Percentiles rank a stretch among this genome's conserved stretches.
Conservation (phyloP, 1,140 invertebrate genomes). For the Bradynema listronoti region DNA sequence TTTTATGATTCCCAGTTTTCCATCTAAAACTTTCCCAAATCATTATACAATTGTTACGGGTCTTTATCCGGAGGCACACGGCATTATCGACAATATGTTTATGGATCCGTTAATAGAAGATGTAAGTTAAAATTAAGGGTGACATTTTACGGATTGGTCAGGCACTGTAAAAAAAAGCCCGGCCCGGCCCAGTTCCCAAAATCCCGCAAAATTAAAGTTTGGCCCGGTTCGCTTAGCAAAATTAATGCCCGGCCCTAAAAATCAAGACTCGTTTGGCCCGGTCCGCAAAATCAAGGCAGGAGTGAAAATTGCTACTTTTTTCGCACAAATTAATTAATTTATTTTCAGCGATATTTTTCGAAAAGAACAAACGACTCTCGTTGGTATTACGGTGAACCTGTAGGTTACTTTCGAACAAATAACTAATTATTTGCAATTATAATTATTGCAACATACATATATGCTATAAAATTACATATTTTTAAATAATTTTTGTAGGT, state of each 20-base stretch:
- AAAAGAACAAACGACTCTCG: constrained; percentile 22
- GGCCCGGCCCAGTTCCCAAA: no score
- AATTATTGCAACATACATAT: no score
- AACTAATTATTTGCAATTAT: no score
- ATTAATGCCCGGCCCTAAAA: not conserved
- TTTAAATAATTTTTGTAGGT: no score
- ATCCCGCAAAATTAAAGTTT: not conserved
- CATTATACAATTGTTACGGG: constrained; percentile 66
- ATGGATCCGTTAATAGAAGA: constrained; percentile 54
- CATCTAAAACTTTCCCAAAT: constrained; percentile 68
- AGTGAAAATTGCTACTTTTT: not conserved
- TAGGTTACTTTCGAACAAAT: no score
- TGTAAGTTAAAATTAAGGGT: constrained; percentile 17
- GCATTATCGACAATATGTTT: constrained; percentile 68
- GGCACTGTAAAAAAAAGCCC: no score
- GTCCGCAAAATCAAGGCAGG: no score
- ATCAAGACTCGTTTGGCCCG: no score
- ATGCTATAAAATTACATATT: no score
- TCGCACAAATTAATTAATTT: not conserved
- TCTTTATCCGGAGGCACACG: constrained; percentile 68
- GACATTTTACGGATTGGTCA: no score
- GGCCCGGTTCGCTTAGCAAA: not conserved
- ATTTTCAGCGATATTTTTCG: constrained; percentile 25
- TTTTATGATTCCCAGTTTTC: constrained; percentile 61
- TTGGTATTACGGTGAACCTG: constrained; percentile 36